These are phyloP conservation scores for Sminthurinus aureus DNA, from an alignment of 2,888 invertebrate genomes.

Conservation along the genomic window DNA sequence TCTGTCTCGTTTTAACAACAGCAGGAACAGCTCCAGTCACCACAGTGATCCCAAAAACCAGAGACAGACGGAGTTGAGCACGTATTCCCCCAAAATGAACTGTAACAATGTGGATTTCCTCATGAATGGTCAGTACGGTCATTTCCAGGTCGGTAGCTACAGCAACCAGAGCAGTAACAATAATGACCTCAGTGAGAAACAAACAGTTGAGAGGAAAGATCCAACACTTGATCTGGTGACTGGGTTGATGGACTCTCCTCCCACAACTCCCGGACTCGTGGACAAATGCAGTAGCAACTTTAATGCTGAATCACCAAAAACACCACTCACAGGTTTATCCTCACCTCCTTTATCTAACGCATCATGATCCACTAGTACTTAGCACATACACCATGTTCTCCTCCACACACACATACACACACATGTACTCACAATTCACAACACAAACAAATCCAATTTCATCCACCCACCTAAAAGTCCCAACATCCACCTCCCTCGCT, in stretches of 20 bases:
- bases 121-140: no score
- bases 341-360: neutral
- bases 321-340: constrained; percentile 49
- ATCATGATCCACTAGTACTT: neutral
- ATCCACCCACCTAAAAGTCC: no score
- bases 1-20: constrained; percentile 44
- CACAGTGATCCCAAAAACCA: constrained; percentile 27
- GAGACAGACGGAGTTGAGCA: constrained; percentile 11
- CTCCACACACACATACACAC: no score
- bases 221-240: constrained; percentile 39
- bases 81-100: constrained; percentile 23
- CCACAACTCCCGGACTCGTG: constrained; percentile 52
- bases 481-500: no score
- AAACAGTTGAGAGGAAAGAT: constrained; percentile 19
- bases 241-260: constrained; percentile 50
- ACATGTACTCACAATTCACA: no score
- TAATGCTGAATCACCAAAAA: constrained; percentile 48
- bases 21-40: constrained; percentile 35
- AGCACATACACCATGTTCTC: no score
- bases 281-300: constrained; percentile 49
- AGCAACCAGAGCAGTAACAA: no score
- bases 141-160: no score
- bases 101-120: neutral
- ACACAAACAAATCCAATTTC: no score
- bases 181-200: neutral